Evolutionary conservation across 2,113 vertebrate genomes (phyloP).

Genomic region (Microtus pennsylvanicus): DNA sequence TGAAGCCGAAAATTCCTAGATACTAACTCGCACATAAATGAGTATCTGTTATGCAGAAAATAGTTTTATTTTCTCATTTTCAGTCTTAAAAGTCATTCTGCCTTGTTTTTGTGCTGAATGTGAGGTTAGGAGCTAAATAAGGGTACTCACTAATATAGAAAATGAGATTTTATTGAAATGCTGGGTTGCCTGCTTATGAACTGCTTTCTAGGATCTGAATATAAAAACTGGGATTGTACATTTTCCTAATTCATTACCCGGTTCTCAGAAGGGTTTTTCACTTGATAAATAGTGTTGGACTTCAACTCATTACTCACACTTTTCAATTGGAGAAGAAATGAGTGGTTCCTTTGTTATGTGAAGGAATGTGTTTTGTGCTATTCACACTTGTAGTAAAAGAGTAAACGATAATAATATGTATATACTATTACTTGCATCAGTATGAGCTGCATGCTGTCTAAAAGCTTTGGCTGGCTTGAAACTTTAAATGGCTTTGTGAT

Average conservation of each 20-base stretch:
- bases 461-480: conserved; percentile 78
- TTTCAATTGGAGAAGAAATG: conserved; percentile 43
- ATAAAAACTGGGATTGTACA: neutral
- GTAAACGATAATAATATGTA: conserved; percentile 79
- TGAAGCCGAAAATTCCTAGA: conserved; percentile 35
- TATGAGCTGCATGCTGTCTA: conserved; percentile 75
- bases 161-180: conserved; percentile 12
- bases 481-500: conserved; percentile 57
- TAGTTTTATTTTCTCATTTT: neutral
- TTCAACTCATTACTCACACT: conserved; percentile 26
- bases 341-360: conserved; percentile 76
- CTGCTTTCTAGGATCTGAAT: neutral
- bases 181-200: neutral
- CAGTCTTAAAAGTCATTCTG: neutral
- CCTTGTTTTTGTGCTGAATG: neutral
- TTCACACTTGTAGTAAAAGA: conserved; percentile 67
- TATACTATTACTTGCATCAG: conserved; percentile 81
- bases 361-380: conserved; percentile 76
- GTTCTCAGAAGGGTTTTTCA: conserved; percentile 17
- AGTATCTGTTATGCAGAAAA: neutral
- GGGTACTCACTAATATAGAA: neutral
- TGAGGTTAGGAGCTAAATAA: conserved; percentile 38
- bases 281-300: conserved; percentile 64
- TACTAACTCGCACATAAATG: neutral
- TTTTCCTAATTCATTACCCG: conserved; percentile 26